Evolutionary conservation across 2,797 vertebrate species (phyloP), one percentile per base, ranked within the genome.

Genomic region (Danio aesculapii): DNA sequence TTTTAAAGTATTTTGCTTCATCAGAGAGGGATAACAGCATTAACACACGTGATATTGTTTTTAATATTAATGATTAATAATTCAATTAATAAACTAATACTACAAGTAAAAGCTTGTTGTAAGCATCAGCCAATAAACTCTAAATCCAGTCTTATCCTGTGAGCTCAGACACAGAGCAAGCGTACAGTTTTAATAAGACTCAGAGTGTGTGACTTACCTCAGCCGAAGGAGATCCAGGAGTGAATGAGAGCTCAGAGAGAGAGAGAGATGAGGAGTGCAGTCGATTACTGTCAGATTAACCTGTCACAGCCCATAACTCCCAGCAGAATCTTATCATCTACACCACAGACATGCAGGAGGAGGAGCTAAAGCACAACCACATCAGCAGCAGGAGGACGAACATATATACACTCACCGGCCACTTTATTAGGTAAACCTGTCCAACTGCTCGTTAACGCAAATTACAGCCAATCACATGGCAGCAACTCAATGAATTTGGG

Each of bases 291-390:
- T 39, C 71, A 89, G 93, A 95, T 95, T 94, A 95, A 86, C 83
- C 88, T 82, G 91, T 95, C 94, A 95, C 93, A 95, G 93, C 91
- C 90, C 92, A 92, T 90, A 90, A 92, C 90, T 94, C 91, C 90
- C 58, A 63, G 79, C 88, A 84, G 87, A 85, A 88, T 92, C 88
- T 87, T 90, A 91, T 91, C 88, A 86, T 89, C 90, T 88, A 86
- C 81, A 85, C 85, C 87, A 88, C 62, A 86, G 84, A 69, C 72
- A 58, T n/a, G 8, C 53, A 52, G 47, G n/a, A 61, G 79, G 53
- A 70, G 71, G 66, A 68, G 44, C 6, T 70, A 30, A 52, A n/a
- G 10, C 49, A 30, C 30, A 30, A 30, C 1, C 30, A n/a, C n/a
- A n/a, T n/a, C n/a, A n/a, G 30, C 30, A 30, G 30, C 30, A 30